phyloP scores from a whole-genome alignment of 2,888 invertebrate genomes.

The Serripes groenlandicus region DNA sequence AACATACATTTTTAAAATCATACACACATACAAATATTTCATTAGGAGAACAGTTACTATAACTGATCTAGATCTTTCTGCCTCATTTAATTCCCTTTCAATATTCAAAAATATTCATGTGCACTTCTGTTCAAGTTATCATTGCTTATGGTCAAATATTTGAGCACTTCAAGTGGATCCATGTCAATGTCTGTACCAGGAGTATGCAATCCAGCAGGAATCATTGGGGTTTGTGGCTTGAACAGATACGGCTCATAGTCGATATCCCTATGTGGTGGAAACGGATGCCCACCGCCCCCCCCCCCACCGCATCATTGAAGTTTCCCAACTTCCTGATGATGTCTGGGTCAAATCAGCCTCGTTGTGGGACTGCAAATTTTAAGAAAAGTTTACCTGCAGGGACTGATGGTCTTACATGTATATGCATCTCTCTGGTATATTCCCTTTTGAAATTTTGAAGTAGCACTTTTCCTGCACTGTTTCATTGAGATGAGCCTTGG shows the following conservation, averaged over 20 bases:
- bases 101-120: constrained; percentile 58
- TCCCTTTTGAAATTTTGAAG: too few relatives aligned
- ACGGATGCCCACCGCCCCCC: too few relatives aligned
- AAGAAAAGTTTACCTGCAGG: constrained; percentile 67
- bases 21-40: too few relatives aligned
- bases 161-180: constrained; percentile 82
- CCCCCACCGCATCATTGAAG: constrained; percentile 70
- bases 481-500: too few relatives aligned
- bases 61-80: too few relatives aligned
- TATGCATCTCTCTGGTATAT: too few relatives aligned
- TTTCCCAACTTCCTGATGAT: constrained; percentile 63
- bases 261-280: constrained; percentile 57
- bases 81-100: too few relatives aligned
- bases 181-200: constrained; percentile 77
- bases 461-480: too few relatives aligned
- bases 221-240: constrained; percentile 80
- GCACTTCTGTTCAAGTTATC: constrained; percentile 64
- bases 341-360: constrained; percentile 43
- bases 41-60: too few relatives aligned
- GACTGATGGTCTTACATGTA: constrained; percentile 50
- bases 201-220: constrained; percentile 79
- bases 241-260: constrained; percentile 66
- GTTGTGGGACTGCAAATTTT: constrained; percentile 56
- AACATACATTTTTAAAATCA: too few relatives aligned
- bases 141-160: constrained; percentile 81